Percentiles rank a stretch among this genome's conserved stretches.
Evolutionary conservation across 2,113 vertebrate species (phyloP).

Genomic region (Hyperopisus bebe): DNA sequence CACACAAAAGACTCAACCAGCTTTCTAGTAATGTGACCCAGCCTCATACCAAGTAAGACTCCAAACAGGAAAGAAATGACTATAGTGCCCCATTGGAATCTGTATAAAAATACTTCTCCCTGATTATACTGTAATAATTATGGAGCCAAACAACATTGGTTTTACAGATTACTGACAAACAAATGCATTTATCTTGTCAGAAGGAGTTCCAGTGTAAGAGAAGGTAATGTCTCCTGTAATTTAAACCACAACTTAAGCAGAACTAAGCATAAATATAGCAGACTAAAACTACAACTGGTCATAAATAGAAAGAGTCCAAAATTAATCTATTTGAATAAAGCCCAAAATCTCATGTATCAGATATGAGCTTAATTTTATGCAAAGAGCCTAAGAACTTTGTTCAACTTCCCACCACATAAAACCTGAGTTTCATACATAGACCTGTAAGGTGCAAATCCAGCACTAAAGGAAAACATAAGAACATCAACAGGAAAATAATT

Average conservation of each 20-base stretch:
- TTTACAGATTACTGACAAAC: not conserved
- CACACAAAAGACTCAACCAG: not conserved
- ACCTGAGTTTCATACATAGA: not conserved
- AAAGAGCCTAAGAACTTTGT: not conserved
- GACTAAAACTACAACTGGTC: not conserved
- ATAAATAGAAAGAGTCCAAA: not conserved
- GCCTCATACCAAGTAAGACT: not conserved
- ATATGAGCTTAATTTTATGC: not conserved
- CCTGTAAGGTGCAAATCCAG: not conserved
- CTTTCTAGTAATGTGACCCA: not conserved
- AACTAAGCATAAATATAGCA: not conserved
- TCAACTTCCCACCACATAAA: not conserved
- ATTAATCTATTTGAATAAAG: not conserved
- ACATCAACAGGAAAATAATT: not conserved
- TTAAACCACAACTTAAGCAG: not conserved
- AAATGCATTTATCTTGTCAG: not conserved
- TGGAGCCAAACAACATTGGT: slow-evolving; percentile 54
- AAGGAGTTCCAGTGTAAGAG: not conserved
- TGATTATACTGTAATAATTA: slow-evolving; percentile 56
- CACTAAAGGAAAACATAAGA: not conserved
- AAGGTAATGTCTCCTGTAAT: not conserved
- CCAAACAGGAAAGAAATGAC: not conserved
- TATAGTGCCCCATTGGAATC: slow-evolving; percentile 11
- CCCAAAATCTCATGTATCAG: not conserved
- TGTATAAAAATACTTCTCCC: slow-evolving; percentile 59